Conservation (phyloP, 2,797 vertebrate species). For the Siniperca undulata region DNA sequence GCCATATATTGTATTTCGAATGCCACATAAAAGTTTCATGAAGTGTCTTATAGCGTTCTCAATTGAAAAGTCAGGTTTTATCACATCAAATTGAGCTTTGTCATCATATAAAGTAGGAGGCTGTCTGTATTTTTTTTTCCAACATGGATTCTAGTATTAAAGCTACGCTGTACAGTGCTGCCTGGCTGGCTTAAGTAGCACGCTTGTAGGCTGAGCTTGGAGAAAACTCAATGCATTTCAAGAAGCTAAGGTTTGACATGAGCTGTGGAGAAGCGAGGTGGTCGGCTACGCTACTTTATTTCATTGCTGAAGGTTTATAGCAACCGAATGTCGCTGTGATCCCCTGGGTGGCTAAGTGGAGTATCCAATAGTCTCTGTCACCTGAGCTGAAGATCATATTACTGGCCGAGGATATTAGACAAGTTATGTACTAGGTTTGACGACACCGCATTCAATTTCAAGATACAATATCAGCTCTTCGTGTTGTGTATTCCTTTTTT, state of each 20-base stretch:
- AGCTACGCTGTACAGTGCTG: constrained; percentile 26
- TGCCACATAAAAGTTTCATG: constrained; percentile 66
- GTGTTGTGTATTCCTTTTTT: not conserved
- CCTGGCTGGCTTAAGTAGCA: constrained; percentile 40
- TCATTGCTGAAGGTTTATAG: constrained; percentile 46
- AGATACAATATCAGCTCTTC: not conserved
- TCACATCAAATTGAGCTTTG: constrained; percentile 66
- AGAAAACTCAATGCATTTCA: constrained; percentile 65
- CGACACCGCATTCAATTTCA: not conserved
- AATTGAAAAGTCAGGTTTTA: constrained; percentile 69
- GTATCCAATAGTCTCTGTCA: constrained; percentile 38
- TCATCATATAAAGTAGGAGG: constrained; percentile 52
- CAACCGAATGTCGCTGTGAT: constrained; percentile 17
- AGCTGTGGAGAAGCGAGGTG: constrained; percentile 37
- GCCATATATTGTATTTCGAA: constrained; percentile 51
- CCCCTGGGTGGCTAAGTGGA: constrained; percentile 15
- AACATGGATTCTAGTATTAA: constrained; percentile 36
- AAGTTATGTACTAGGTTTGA: not conserved
- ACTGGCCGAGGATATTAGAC: not conserved
- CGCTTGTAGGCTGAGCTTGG: constrained; percentile 25
- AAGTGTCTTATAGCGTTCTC: constrained; percentile 54
- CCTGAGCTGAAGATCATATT: constrained; percentile 44
- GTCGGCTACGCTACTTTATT: constrained; percentile 30
- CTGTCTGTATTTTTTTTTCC: constrained; percentile 20
- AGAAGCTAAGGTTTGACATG: constrained; percentile 43